A percentile compares a stretch with the other conserved stretches of the same genome.
Conservation (phyloP, 2,113 vertebrate genomes). For the Urocynchramus pylzowi region DNA sequence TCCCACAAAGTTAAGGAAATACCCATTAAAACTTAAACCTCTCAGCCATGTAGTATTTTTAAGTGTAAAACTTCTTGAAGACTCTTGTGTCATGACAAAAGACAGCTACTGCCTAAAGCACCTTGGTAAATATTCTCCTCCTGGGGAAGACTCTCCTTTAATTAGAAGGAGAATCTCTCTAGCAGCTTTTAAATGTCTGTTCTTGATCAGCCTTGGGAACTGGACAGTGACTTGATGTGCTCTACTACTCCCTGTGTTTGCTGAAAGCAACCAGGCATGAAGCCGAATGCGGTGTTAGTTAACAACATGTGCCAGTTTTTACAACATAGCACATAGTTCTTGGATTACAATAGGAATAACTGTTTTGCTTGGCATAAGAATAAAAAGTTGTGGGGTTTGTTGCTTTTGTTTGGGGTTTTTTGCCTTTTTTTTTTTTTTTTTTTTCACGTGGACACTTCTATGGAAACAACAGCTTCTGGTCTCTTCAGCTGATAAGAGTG, state of each 20-base stretch:
- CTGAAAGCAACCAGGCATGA: neutral
- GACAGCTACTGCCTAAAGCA: neutral
- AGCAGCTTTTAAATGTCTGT: neutral
- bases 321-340: neutral
- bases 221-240: neutral
- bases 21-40: neutral
- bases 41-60: neutral
- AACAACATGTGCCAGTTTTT: neutral
- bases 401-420: neutral
- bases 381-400: neutral
- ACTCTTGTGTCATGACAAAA: neutral
- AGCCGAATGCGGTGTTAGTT: neutral
- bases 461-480: constrained; percentile 44
- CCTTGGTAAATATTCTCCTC: neutral
- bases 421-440: too few relatives aligned
- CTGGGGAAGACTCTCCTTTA: neutral
- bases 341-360: constrained; percentile 38
- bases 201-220: neutral
- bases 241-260: neutral
- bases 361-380: constrained; percentile 68
- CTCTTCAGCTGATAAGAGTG: constrained; percentile 53
- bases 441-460: neutral
- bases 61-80: neutral
- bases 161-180: neutral
- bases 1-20: neutral